Conservation (phyloP, 2,888 invertebrate genomes). For the Ceratothoa steindachneri region DNA sequence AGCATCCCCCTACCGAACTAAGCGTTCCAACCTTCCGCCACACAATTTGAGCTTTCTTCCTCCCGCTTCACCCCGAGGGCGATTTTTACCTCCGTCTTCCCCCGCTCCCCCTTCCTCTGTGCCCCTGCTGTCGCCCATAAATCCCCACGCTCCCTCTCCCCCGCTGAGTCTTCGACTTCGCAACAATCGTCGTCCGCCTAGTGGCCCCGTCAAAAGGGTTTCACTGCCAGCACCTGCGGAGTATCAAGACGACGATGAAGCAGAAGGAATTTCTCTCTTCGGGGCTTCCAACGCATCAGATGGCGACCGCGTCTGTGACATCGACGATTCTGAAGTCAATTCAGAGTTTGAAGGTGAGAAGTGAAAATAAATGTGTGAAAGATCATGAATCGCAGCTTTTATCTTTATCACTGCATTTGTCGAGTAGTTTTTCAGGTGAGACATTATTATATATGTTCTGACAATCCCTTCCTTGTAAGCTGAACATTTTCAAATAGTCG, state of each 20-base stretch:
- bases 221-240: conserved; percentile 31
- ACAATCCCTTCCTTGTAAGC: not conserved
- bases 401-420: not conserved
- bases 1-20: conserved; percentile 39
- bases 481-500: not conserved
- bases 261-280: conserved; percentile 60
- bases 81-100: not conserved
- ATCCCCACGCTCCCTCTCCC: not conserved
- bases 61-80: not conserved
- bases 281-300: conserved; percentile 70
- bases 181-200: conserved; percentile 34
- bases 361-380: not conserved
- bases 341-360: conserved; percentile 44
- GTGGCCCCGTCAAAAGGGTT: conserved; percentile 27
- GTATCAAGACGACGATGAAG: conserved; percentile 40
- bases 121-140: not conserved
- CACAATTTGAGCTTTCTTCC: not conserved
- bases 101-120: not conserved
- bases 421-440: no score
- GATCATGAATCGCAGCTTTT: not conserved
- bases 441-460: no score
- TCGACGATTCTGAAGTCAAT: conserved; percentile 68
- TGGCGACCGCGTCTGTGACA: conserved; percentile 84
- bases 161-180: conserved; percentile 9
- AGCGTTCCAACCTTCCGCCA: not conserved